phyloP scores from a whole-genome alignment of 1,140 invertebrate genomes.

The Drosophila bocki region DNA sequence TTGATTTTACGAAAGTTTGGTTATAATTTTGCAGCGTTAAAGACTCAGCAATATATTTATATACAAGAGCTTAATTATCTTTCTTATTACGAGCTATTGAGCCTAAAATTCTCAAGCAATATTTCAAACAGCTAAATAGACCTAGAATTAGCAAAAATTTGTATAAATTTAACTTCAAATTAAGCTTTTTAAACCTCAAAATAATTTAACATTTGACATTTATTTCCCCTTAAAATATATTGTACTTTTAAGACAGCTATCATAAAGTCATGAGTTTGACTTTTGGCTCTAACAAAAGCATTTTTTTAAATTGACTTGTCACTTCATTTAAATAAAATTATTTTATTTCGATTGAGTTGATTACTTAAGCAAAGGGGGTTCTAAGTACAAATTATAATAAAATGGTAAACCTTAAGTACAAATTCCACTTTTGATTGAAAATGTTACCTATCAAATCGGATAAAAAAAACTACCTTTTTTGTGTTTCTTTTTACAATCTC shows the following conservation, averaged over 20 bases:
- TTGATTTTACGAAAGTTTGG: background rate
- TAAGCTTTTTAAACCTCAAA: background rate
- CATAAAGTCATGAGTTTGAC: background rate
- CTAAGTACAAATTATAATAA: background rate
- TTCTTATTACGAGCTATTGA: background rate
- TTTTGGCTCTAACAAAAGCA: background rate
- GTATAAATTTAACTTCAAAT: background rate
- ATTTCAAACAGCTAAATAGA: background rate
- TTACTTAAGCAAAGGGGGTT: background rate
- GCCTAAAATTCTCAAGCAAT: background rate
- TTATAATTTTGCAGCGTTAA: background rate
- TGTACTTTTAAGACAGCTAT: background rate
- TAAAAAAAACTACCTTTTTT: background rate
- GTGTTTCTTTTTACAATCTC: background rate
- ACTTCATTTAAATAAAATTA: conserved; percentile 1
- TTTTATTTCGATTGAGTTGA: background rate
- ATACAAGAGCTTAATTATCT: background rate
- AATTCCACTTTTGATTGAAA: background rate
- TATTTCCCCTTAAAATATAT: background rate
- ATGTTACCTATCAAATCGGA: background rate
- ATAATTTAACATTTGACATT: background rate
- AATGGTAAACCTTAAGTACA: background rate
- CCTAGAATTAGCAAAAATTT: background rate
- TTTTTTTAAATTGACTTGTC: background rate
- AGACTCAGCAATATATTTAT: background rate